phyloP scores from a whole-genome alignment of 2,888 invertebrate species.

The Pecten maximus region DNA sequence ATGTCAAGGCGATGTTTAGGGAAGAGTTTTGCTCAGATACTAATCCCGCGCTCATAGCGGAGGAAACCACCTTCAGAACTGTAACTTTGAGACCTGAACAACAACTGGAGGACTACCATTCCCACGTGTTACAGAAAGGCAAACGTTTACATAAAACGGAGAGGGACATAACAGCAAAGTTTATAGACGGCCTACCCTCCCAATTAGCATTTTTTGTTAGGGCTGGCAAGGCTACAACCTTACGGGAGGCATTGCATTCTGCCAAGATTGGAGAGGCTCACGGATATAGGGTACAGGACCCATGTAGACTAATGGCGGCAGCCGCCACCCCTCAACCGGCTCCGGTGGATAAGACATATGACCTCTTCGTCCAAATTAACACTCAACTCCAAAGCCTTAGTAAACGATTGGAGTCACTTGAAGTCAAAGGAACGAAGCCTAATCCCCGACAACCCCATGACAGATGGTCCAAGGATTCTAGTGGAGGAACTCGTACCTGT shows the following conservation, averaged over 20 bases:
- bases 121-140: background rate
- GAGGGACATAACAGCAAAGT: slow-evolving; percentile 43
- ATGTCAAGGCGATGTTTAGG: no score
- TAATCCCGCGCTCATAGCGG: no score
- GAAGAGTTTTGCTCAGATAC: no score
- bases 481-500: background rate
- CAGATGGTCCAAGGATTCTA: background rate
- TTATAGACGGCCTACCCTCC: slow-evolving; percentile 43
- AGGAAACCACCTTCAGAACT: no score
- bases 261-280: slow-evolving; percentile 54
- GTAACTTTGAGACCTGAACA: no score
- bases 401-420: background rate
- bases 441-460: background rate
- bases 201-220: slow-evolving; percentile 53
- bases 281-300: slow-evolving; percentile 38
- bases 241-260: slow-evolving; percentile 43
- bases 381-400: background rate
- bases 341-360: background rate
- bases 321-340: background rate
- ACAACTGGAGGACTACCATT: no score
- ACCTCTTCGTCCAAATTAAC: background rate
- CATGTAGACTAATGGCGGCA: background rate
- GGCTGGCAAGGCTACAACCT: slow-evolving; percentile 39
- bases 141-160: slow-evolving; percentile 43
- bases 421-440: background rate